phyloP scores from a whole-genome alignment of 2,797 vertebrate genomes.

The Mus spretus region DNA sequence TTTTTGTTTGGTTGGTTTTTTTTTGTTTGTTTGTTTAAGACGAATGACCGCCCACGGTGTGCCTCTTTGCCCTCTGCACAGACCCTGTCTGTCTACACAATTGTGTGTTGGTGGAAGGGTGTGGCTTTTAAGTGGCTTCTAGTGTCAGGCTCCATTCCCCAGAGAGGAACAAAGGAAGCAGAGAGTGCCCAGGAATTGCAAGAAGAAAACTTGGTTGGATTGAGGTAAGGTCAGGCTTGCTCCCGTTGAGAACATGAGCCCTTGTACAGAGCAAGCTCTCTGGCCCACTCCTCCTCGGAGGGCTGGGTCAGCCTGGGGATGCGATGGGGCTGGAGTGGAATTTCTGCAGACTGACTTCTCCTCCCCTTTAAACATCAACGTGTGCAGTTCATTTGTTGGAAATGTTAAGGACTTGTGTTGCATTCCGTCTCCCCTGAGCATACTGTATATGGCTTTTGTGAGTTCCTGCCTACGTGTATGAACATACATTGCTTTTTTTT shows the following conservation, averaged over 20 bases:
- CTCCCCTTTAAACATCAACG: background rate
- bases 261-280: background rate
- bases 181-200: constrained; percentile 25
- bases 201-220: constrained; percentile 29
- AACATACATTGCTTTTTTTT: background rate
- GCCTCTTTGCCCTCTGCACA: background rate
- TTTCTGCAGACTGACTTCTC: constrained; percentile 59
- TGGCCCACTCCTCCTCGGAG: background rate
- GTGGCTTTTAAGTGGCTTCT: constrained; percentile 71
- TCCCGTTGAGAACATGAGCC: background rate
- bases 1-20: no score
- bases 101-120: background rate
- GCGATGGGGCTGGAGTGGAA: background rate
- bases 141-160: constrained; percentile 36
- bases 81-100: background rate
- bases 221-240: constrained; percentile 27
- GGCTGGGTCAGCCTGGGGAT: background rate
- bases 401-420: constrained; percentile 8
- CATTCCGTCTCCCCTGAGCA: background rate
- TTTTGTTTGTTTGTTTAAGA: no score
- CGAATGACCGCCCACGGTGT: background rate
- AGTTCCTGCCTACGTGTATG: background rate
- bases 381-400: background rate
- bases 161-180: constrained; percentile 73
- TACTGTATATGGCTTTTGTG: background rate